phyloP scores from a whole-genome alignment of 1,140 invertebrate genomes.

The Eupristina koningsbergeri region DNA sequence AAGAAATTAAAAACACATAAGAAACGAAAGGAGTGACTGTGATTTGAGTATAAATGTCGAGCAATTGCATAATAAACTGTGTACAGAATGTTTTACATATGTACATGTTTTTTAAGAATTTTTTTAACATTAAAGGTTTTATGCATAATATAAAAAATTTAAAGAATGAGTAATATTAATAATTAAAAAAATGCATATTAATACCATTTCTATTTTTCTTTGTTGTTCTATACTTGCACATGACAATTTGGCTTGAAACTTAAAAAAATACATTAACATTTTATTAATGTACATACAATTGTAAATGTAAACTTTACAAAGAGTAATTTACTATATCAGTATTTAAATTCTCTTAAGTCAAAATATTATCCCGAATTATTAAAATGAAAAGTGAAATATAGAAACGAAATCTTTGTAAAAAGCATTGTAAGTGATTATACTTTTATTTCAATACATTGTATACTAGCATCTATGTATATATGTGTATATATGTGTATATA shows the following conservation, averaged over 20 bases:
- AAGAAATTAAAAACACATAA: conserved; percentile 57
- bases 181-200: conserved; percentile 40
- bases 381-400: background rate
- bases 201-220: conserved; percentile 21
- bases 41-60: conserved; percentile 59
- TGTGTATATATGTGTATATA: conserved; percentile 41
- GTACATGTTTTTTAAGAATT: conserved; percentile 43
- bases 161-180: conserved; percentile 43
- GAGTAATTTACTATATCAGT: conserved; percentile 33
- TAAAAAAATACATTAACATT: conserved; percentile 24
- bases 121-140: conserved; percentile 46
- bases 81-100: conserved; percentile 51
- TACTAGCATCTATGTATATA: conserved; percentile 44
- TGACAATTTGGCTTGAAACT: conserved; percentile 38
- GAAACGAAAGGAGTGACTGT: conserved; percentile 60
- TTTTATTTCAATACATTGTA: conserved; percentile 46
- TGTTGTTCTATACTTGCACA: conserved; percentile 31
- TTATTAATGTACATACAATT: conserved; percentile 48
- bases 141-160: conserved; percentile 46
- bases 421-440: conserved; percentile 29
- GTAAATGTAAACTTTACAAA: conserved; percentile 40
- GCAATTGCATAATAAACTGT: conserved; percentile 53
- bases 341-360: conserved; percentile 40
- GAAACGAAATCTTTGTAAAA: conserved; percentile 44
- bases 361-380: conserved; percentile 23